Percentiles rank a stretch among this genome's conserved stretches.
Evolutionary conservation across 2,113 vertebrate genomes (phyloP).

Genomic region (Zosterops pallidus): DNA sequence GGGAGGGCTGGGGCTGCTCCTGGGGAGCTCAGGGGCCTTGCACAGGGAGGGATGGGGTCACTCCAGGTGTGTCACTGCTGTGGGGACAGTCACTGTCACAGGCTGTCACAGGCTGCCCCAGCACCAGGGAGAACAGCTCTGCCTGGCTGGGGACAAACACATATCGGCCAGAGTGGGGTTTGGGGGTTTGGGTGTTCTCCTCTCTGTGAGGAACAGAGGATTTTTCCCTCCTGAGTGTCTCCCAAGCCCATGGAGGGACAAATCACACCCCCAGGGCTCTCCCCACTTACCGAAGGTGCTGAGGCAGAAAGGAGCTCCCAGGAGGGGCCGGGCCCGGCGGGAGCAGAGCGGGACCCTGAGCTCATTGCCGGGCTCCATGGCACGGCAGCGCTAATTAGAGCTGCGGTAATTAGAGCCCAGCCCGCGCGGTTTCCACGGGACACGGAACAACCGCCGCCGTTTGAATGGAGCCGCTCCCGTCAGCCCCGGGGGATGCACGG

Average conservation of each 20-base stretch:
- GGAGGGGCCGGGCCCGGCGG: slow-evolving; percentile 20
- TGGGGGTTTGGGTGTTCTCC: not conserved
- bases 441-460: slow-evolving; percentile 38
- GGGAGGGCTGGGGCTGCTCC: not conserved
- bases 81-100: not conserved
- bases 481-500: slow-evolving; percentile 61
- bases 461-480: slow-evolving; percentile 71
- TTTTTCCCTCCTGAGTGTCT: not conserved
- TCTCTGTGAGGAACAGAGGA: not conserved
- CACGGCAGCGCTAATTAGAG: not conserved
- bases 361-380: slow-evolving; percentile 64
- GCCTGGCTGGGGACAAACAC: not conserved
- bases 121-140: not conserved
- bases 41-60: rapidly evolving
- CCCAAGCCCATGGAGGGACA: not conserved
- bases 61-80: rapidly evolving
- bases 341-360: slow-evolving; percentile 52
- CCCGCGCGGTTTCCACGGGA: not conserved
- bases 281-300: slow-evolving; percentile 79
- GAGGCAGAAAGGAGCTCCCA: slow-evolving; percentile 69
- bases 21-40: not conserved
- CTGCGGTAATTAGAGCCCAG: not conserved
- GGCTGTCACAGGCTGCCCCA: not conserved
- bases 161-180: not conserved
- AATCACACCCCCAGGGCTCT: not conserved